Percentiles rank a stretch among this genome's conserved stretches.
Conservation (phyloP, 2,113 vertebrate genomes). For the Collichthys lucidus region DNA sequence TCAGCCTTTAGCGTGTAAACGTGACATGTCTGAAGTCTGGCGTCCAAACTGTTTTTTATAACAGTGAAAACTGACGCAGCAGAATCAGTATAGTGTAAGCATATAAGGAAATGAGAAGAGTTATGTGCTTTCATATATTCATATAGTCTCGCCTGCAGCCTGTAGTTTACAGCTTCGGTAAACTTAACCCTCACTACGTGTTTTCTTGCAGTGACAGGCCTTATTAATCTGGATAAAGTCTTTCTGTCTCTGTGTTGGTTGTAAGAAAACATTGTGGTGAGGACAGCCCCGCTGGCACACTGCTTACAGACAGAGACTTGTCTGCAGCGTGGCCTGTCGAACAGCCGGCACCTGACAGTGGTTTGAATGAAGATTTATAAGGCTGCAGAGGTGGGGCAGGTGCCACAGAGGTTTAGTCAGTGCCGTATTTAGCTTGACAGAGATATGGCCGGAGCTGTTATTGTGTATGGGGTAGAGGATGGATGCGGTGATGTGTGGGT, state of each 20-base stretch:
- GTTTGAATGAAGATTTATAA: slow-evolving; percentile 43
- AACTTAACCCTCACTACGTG: background rate
- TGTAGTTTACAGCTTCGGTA: background rate
- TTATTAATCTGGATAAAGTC: background rate
- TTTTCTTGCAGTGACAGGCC: background rate
- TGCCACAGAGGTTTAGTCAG: slow-evolving; percentile 64
- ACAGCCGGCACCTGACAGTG: slow-evolving; percentile 28
- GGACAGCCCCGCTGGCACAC: background rate
- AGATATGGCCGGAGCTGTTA: slow-evolving; percentile 67
- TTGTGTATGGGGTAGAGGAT: slow-evolving; percentile 58
- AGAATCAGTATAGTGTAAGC: background rate
- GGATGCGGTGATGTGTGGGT: slow-evolving; percentile 44
- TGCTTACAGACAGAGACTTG: background rate
- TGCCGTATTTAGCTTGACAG: slow-evolving; percentile 71
- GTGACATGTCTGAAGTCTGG: background rate
- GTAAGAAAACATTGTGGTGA: background rate
- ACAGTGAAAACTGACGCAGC: background rate
- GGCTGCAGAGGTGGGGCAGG: slow-evolving; percentile 52
- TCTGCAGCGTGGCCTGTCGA: slow-evolving; percentile 18
- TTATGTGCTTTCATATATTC: background rate
- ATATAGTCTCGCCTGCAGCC: too few relatives aligned
- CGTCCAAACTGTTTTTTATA: background rate
- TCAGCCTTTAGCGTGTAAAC: too few relatives aligned
- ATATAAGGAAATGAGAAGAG: too few relatives aligned
- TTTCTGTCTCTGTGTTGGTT: background rate